Conservation (phyloP, 2,888 invertebrate genomes). For the Phyllotreta striolata region DNA sequence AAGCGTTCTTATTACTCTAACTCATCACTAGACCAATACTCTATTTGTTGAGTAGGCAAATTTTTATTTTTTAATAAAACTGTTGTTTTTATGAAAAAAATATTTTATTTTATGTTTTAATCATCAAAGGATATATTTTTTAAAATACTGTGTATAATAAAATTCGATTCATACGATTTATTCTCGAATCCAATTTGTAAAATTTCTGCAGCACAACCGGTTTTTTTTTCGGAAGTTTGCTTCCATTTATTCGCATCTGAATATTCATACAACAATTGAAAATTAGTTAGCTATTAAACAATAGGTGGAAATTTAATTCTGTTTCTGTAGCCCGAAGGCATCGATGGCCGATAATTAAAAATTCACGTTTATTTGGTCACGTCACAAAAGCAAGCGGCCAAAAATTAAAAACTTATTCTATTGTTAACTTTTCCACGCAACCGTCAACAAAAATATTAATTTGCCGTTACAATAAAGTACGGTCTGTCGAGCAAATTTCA, state of each 20-base stretch:
- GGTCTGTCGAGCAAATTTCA: constrained; percentile 30
- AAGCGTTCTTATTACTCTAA: no score
- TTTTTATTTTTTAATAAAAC: constrained; percentile 10
- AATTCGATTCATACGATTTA: no score
- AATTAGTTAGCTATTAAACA: constrained; percentile 53
- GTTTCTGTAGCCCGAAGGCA: constrained; percentile 56
- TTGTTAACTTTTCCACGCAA: constrained; percentile 49
- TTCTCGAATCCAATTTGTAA: no score
- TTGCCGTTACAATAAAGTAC: constrained; percentile 40
- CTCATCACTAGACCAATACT: no score
- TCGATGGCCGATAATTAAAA: constrained; percentile 59
- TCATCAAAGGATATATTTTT: no score
- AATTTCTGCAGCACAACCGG: background rate
- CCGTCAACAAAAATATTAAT: constrained; percentile 47
- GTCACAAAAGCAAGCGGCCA: constrained; percentile 39
- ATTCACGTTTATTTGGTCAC: constrained; percentile 59
- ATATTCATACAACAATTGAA: constrained; percentile 43
- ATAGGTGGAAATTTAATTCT: constrained; percentile 57
- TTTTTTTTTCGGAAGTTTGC: background rate
- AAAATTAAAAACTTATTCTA: constrained; percentile 52
- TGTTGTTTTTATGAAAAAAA: background rate
- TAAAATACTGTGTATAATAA: no score
- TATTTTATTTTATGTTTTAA: background rate
- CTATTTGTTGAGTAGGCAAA: background rate
- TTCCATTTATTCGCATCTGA: background rate